Base-by-base conservation (phyloP, 1,140 invertebrate genomes). In the Ladona fulva region DNA sequence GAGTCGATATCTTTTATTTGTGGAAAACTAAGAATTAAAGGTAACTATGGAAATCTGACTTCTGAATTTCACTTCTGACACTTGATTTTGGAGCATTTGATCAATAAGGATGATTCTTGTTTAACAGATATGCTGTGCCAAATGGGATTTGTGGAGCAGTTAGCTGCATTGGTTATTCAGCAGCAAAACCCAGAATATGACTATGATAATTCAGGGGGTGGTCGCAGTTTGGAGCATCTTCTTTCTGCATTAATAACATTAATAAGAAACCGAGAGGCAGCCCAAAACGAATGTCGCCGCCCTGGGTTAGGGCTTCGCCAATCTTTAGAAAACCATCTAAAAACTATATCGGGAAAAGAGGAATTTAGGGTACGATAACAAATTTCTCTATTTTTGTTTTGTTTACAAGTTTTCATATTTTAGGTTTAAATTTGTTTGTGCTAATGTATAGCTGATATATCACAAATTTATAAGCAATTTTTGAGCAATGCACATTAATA, bases 91-190 rank as follows among this genome's bases (percentile, higher is more conserved):
- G n/a, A n/a, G n/a, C n/a, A n/a, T n/a, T n/a, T n/a, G n/a, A n/a
- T n/a, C n/a, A n/a, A n/a, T n/a, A n/a, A n/a, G n/a, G n/a, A n/a
- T 37, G 8, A 42, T 66, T 79, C 44, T 74, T 77, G 66, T 77
- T 77, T 80, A 80, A 75, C 80, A 87, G 87, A 86, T 81, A 82
- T 82, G 11, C 80, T 90, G 16, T 85, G 87, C 77, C 87, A 89
- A 79, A 89, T 89, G 85, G 89, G 89, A 19, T 84, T 90, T 74
- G 84, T 90, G 16, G 88, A 89, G 76, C 89, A 90, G 82, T 81
- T 87, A 8, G 83, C 87, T 14, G 86, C 84, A 66, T 82, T 90
- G 42, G 81, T 91, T 37, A 83, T 82, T 75, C 79, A 79, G 25
- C 84, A 85, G 79, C 84, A 88, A 77, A 81, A 85, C 19, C 80